Evolutionary conservation across 2,113 vertebrate species (phyloP).

Genomic region (Ciconia stormi): DNA sequence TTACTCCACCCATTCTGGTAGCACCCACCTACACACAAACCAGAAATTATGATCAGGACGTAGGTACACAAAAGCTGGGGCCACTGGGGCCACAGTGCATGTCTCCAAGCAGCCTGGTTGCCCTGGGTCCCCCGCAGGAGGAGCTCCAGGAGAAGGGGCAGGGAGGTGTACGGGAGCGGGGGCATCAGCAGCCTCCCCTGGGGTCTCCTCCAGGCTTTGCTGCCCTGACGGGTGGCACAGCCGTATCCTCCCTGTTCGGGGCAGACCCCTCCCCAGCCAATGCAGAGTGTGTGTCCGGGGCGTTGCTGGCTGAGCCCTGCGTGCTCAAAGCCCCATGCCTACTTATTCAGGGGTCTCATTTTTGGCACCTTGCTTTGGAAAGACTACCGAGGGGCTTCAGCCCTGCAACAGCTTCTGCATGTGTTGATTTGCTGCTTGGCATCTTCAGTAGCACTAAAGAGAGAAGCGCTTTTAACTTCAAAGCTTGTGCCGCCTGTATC

Average conservation of each 20-base stretch:
- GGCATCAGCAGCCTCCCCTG: neutral
- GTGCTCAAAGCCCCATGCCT: neutral
- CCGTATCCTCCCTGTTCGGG: neutral
- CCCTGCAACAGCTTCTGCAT: neutral
- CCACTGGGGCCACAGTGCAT: accelerated
- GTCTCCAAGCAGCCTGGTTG: neutral
- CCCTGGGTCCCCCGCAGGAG: neutral
- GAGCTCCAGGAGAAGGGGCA: neutral
- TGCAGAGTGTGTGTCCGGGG: neutral
- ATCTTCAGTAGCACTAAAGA: neutral
- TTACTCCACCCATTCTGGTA: slow-evolving; percentile 30
- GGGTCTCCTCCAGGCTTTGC: neutral
- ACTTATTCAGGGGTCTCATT: neutral
- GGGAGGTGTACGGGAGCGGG: accelerated
- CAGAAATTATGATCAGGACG: accelerated
- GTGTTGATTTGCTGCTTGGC: neutral
- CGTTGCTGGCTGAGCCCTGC: neutral
- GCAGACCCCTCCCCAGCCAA: accelerated
- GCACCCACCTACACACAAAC: neutral
- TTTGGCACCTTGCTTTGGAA: neutral
- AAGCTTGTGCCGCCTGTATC: neutral
- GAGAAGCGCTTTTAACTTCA: neutral
- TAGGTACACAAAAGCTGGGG: neutral
- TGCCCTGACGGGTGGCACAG: neutral
- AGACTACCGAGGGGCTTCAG: neutral